Evolutionary conservation across 2,888 invertebrate species (phyloP), one percentile per base, ranked within the genome.

Genomic region (Nemoura dubitans): DNA sequence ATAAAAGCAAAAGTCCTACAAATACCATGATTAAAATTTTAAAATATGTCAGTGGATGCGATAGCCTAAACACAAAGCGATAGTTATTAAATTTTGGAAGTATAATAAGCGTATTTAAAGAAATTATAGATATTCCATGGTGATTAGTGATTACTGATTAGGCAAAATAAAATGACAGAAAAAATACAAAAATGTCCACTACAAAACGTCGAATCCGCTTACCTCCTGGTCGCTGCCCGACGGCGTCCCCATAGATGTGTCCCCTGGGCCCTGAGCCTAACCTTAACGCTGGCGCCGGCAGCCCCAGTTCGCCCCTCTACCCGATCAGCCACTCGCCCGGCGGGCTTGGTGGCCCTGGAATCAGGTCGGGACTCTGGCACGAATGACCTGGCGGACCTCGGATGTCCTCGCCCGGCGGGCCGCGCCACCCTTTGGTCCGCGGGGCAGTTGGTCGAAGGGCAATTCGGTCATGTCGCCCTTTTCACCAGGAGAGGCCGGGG

Each of bases 251-350:
- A 90, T 94, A 95, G 0, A 92, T 90, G 88, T 92, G 92, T 87
- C 87, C 42, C 87, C 86, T n/a, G n/a, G n/a, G n/a, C n/a, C n/a
- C n/a, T n/a, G n/a, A n/a, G n/a, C n/a, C n/a, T n/a, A n/a, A n/a
- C 25, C 86, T 42, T 43, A 90, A 89, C n/a, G 83, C 83, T 27
- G 42, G 83, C n/a, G 92, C 92, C 76, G 91, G 90, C 10, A 91
- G 93, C 30, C 97, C 97, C 0, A 97, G 95, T 90, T 97, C 96
- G 27, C 97, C 97, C 91, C 96, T 96, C 7, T 95, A 95, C 0
- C 96, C 96, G 10, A 95, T 94, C 87, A 96, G 93, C 0, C 96
- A 95, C 21, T 96, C 91, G 0, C 96, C 96, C 0, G 96, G 96
- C 1, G 94, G 91, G 0, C 93, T 93, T 0, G 93, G 92, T 3